Evolutionary conservation across 2,888 invertebrate genomes (phyloP), one percentile per base, ranked within the genome.

Genomic region (Lathronympha strigana): DNA sequence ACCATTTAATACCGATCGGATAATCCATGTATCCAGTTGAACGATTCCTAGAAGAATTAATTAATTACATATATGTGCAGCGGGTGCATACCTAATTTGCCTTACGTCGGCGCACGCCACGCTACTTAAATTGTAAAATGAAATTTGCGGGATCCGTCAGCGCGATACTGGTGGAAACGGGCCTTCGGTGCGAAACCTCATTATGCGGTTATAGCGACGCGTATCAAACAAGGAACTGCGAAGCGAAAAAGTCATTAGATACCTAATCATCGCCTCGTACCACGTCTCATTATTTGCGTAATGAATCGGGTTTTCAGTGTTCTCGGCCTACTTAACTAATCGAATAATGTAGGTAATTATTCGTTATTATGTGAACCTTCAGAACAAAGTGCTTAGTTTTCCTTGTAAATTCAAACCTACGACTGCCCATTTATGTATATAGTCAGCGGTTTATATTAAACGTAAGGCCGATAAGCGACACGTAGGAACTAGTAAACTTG

Each of bases 141-240:
- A 81, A 80, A 84, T 84, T 83, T 69, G 77, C 77, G 73, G 76
- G 74, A 72, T 72, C 70, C 74, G 77, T 77, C 75, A 76, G 80
- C 79, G 79, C 72, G 74, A 78, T 83, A 47, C 53, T 78, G 72
- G 80, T 79, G 85, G 83, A 89, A 90, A 88, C 85, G 82, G 84
- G 82, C 75, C 78, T 81, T 81, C 87, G 75, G 78, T 78, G 80
- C 80, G 80, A 84, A 87, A 88, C 84, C 84, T 84, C 81, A 87
- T 90, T 89, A 88, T 81, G 87, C 76, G 87, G 88, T 86, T 83
- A 80, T 77, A 78, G 73, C 75, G 73, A 84, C 80, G 81, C 80
- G 84, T 80, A 79, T 82, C 77, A 77, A 83, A 82, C 82, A 81
- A 78, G 82, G 71, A 72, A 62, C 76, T 76, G 71, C 71, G 74